These are phyloP conservation scores for Drosophila sechellia DNA, from an alignment of 1,140 invertebrate genomes.

Conservation along the genomic window DNA sequence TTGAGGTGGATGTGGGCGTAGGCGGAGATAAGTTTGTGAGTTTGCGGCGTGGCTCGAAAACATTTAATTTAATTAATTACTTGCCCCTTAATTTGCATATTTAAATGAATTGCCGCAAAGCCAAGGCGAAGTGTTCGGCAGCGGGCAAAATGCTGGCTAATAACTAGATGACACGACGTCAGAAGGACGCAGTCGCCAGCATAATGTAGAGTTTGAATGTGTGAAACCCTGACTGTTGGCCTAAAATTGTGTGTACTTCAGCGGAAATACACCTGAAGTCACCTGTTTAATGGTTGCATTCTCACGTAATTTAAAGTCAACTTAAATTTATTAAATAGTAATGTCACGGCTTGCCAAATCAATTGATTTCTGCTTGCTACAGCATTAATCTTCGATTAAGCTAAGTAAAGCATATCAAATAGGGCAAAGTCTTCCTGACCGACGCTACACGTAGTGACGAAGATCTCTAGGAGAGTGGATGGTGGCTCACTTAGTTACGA, in stretches of 20 bases:
- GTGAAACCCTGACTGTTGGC: not conserved
- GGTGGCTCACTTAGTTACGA: too few relatives aligned
- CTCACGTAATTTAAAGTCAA: too few relatives aligned
- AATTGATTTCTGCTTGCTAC: too few relatives aligned
- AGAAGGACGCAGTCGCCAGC: slow-evolving; percentile 11
- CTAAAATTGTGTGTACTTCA: not conserved
- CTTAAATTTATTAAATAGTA: too few relatives aligned
- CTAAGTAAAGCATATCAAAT: too few relatives aligned
- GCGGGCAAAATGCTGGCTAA: slow-evolving; percentile 24
- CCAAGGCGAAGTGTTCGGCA: slow-evolving; percentile 26
- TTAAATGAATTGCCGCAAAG: slow-evolving; percentile 60
- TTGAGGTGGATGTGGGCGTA: slow-evolving; percentile 4
- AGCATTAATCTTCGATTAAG: too few relatives aligned
- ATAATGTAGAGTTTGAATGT: slow-evolving; percentile 11
- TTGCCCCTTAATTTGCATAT: slow-evolving; percentile 63
- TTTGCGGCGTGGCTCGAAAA: slow-evolving; percentile 43
- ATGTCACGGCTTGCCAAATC: too few relatives aligned
- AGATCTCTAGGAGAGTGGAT: too few relatives aligned
- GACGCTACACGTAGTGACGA: too few relatives aligned
- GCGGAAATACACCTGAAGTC: not conserved
- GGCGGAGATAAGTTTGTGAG: slow-evolving; percentile 45
- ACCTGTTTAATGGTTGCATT: too few relatives aligned
- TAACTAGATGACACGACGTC: slow-evolving; percentile 50
- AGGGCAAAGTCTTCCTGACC: too few relatives aligned
- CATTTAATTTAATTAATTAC: slow-evolving; percentile 67